Conservation (phyloP, 2,113 vertebrate species). For the Sylvietta virens region DNA sequence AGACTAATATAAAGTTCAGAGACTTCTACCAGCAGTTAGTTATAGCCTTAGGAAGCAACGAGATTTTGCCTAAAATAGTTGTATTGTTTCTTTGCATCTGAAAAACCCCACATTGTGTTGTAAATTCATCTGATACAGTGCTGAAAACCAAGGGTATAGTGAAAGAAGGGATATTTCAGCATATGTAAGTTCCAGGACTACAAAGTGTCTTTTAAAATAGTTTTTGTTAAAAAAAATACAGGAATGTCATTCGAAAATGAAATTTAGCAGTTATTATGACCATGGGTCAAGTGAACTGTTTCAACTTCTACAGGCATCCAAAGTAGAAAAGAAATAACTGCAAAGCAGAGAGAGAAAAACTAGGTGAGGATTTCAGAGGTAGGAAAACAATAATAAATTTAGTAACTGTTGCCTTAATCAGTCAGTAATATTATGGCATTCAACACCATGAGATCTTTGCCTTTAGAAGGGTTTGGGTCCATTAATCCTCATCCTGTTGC, state of each 20-base stretch:
- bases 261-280: background rate
- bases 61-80: constrained; percentile 6
- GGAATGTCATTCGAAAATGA: background rate
- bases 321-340: background rate
- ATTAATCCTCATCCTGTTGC: background rate
- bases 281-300: background rate
- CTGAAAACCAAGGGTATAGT: background rate
- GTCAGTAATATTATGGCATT: background rate
- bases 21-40: constrained; percentile 5
- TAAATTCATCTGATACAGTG: background rate
- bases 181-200: background rate
- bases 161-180: background rate
- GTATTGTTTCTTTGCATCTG: background rate
- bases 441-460: fast-evolving
- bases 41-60: constrained; percentile 2
- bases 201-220: background rate
- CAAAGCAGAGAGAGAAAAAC: background rate
- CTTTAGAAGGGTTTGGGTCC: background rate
- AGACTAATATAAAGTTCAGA: constrained; percentile 32
- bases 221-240: background rate
- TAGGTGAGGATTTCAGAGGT: background rate
- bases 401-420: background rate
- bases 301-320: background rate
- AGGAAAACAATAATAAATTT: background rate
- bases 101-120: background rate